Evolutionary conservation across 2,888 invertebrate species (phyloP).

Genomic region (Gibbula magus): DNA sequence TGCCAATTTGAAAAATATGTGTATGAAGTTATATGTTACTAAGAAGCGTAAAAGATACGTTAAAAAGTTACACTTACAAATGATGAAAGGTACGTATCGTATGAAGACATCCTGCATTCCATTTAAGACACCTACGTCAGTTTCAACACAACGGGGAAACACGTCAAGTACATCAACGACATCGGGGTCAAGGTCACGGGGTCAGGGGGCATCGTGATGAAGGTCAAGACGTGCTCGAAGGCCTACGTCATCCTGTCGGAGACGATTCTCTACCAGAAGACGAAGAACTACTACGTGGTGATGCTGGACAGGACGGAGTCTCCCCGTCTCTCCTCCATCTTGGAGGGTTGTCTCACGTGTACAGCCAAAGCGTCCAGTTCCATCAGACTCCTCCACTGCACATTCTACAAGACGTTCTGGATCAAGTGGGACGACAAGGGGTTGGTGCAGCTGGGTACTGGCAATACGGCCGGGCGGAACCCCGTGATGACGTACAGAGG

Average conservation of each 20-base stretch:
- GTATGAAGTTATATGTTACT: too few species aligned
- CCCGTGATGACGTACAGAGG: neutral
- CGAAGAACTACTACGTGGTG: neutral
- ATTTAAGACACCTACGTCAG: neutral
- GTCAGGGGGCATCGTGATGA: neutral
- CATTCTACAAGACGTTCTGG: neutral
- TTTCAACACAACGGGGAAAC: neutral
- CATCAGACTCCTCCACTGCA: neutral
- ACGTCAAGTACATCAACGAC: slow-evolving; percentile 10
- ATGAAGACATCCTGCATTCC: too few species aligned
- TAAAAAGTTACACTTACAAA: too few species aligned
- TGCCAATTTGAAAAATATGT: too few species aligned
- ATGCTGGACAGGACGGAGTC: neutral
- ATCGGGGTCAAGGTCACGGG: neutral
- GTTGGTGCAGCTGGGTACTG: neutral
- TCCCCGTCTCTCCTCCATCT: neutral
- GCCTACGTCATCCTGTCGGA: neutral
- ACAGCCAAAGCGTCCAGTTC: neutral
- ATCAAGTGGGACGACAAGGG: neutral
- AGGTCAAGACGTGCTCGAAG: neutral
- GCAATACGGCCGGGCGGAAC: neutral
- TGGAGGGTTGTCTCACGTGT: neutral
- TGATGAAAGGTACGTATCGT: too few species aligned
- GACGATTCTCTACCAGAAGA: neutral
- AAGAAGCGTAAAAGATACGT: too few species aligned